phyloP scores from a whole-genome alignment of 2,797 vertebrate genomes.

The Toxotes lorentzi region DNA sequence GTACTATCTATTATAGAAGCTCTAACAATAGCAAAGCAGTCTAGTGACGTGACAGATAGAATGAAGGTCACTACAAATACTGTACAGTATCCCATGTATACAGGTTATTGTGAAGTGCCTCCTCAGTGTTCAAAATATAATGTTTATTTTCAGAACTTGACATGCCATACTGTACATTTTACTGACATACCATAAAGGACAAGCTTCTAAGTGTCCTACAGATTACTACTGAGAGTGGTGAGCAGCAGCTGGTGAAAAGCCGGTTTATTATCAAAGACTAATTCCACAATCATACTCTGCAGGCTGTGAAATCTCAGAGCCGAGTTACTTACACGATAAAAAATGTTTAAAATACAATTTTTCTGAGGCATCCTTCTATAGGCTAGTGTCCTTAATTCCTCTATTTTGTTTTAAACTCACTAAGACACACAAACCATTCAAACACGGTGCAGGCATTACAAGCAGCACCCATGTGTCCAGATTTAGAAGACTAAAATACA shows the following conservation, averaged over 20 bases:
- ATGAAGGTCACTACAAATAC: slow-evolving; percentile 38
- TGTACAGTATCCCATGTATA: background rate
- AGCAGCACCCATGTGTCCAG: background rate
- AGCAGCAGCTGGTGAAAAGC: slow-evolving; percentile 54
- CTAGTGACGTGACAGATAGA: slow-evolving; percentile 13
- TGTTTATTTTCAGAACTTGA: slow-evolving; percentile 25
- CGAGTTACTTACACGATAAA: slow-evolving; percentile 37
- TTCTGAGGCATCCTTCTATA: slow-evolving; percentile 25
- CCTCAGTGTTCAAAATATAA: slow-evolving; percentile 1
- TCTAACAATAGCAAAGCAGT: slow-evolving; percentile 29
- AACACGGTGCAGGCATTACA: background rate
- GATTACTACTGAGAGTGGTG: slow-evolving; percentile 58
- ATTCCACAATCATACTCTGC: slow-evolving; percentile 60
- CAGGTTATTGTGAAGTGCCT: background rate
- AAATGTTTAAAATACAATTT: slow-evolving; percentile 48
- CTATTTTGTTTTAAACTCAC: background rate
- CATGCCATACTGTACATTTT: slow-evolving; percentile 45
- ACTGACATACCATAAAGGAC: slow-evolving; percentile 40
- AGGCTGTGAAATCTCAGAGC: slow-evolving; percentile 41
- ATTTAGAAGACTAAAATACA: background rate
- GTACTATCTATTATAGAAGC: slow-evolving; percentile 16
- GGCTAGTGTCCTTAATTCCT: slow-evolving; percentile 16
- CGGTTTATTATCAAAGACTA: slow-evolving; percentile 72
- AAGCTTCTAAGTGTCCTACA: slow-evolving; percentile 42
- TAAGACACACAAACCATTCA: background rate